Evolutionary conservation across 1,140 invertebrate genomes (phyloP), one percentile per base, ranked within the genome.

Genomic region (Caenorhabditis brenneri): DNA sequence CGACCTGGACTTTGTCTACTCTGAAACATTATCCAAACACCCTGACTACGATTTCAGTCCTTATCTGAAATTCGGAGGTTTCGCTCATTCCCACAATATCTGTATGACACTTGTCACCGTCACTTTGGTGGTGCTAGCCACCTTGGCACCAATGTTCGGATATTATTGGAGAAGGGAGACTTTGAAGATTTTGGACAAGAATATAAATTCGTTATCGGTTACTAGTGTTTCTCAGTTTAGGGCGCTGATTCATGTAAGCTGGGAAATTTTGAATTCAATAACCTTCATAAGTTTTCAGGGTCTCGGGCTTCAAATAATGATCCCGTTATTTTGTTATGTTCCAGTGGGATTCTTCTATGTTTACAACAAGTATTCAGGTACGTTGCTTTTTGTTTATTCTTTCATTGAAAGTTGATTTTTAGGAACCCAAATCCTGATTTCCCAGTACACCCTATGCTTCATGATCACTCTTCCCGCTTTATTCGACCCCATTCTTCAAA

Each of bases 401-500:
- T n/a, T n/a, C 0, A n/a, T 0, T 51, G 5, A 19, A 55, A 3
- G n/a, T 19, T 27, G 19, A 27, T 55, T 27, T 27, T 7, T 36
- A 42, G 65, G 33, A 22, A 24, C 19, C 4, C 65, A 74, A 74
- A 42, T 74, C 1, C 19, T 24, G 2, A 42, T 74, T 3, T 42
- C 65, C 36, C 65, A 74, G n/a, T 74, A 74, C 22, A 74, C 65
- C 1, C 10, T 74, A 42, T 74, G 65, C 36, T 46, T 74, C 24
- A 42, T 74, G 33, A 74, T 74, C 0, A 42, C 65, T 74, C 36
- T 74, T 42, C 65, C 65, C 9, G 65, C 65, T 0, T 24, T 74
- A 2, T 74, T 74, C 36, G 65, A 74, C 36, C 65, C 65, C 0
- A 74, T 74, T 74, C 36, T 74, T 24, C 65, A 74, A 74, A 74